Evolutionary conservation across 2,113 vertebrate genomes (phyloP).

Genomic region (Tenrec ecaudatus): DNA sequence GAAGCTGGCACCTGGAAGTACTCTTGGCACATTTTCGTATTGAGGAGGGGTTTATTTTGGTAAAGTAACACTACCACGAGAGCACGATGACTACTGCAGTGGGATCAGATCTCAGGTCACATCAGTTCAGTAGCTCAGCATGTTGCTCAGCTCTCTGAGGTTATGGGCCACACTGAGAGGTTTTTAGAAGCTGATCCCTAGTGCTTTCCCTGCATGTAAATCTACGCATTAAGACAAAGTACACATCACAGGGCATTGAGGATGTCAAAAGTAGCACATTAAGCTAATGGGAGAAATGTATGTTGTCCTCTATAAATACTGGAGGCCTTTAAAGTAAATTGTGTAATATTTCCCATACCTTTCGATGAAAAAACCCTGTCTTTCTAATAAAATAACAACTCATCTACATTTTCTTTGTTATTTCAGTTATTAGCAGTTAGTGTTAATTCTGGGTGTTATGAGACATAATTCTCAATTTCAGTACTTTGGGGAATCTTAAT

Average conservation of each 20-base stretch:
- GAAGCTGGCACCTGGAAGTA: slow-evolving; percentile 62
- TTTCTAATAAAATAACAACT: slow-evolving; percentile 52
- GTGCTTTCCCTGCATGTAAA: slow-evolving; percentile 22
- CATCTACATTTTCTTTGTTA: slow-evolving; percentile 32
- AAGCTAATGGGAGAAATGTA: neutral
- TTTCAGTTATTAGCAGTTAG: slow-evolving; percentile 31
- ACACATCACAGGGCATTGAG: neutral
- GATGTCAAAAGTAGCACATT: neutral
- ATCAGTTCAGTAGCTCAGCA: slow-evolving; percentile 73
- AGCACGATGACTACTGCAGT: slow-evolving; percentile 56
- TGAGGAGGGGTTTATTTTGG: slow-evolving; percentile 72
- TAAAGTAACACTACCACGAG: slow-evolving; percentile 74
- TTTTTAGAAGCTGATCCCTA: slow-evolving; percentile 58
- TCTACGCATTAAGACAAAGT: slow-evolving; percentile 19
- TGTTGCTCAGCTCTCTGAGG: slow-evolving; percentile 72
- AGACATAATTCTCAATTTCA: slow-evolving; percentile 39
- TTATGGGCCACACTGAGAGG: slow-evolving; percentile 62
- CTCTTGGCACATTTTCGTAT: slow-evolving; percentile 60
- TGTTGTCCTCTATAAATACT: neutral
- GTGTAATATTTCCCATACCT: neutral
- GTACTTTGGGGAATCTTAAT: slow-evolving; percentile 25
- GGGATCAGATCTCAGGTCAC: slow-evolving; percentile 80
- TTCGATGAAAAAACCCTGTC: neutral
- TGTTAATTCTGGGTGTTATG: slow-evolving; percentile 9
- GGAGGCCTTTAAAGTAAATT: neutral